Percentiles rank a stretch among this genome's conserved stretches.
Conservation (phyloP, 2,797 vertebrate genomes). For the Telmatherina bonti region DNA sequence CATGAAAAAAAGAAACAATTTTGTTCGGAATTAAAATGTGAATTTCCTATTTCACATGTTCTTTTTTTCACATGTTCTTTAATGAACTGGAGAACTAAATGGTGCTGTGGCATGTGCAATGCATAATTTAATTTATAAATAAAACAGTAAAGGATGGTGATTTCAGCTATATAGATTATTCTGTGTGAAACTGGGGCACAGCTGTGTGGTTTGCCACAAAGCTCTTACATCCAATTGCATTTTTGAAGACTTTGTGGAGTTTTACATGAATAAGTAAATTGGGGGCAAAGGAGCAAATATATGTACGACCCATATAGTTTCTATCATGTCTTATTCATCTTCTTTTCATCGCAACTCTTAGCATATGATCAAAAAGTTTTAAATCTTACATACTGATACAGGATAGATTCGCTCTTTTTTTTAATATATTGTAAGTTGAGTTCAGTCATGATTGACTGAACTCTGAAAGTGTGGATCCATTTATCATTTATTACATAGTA, state of each 20-base stretch:
- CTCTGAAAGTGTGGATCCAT: background rate
- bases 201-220: conserved; percentile 10
- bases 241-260: background rate
- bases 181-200: conserved; percentile 3
- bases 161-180: background rate
- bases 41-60: conserved; percentile 1
- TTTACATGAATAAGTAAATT: conserved; percentile 3
- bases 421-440: no score
- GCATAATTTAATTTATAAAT: conserved; percentile 3
- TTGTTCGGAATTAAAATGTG: background rate
- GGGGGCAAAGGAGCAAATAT: background rate
- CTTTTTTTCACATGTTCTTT: background rate
- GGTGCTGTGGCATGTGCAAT: conserved; percentile 1
- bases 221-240: background rate
- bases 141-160: background rate
- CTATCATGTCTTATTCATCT: background rate
- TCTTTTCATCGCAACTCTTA: background rate
- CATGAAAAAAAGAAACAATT: background rate
- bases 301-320: background rate
- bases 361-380: no score
- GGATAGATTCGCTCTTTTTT: no score
- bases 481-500: background rate
- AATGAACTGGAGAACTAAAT: conserved; percentile 3
- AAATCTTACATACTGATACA: no score
- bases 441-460: no score